phyloP scores from a whole-genome alignment of 2,888 invertebrate genomes.

The Lasioglossum morio region DNA sequence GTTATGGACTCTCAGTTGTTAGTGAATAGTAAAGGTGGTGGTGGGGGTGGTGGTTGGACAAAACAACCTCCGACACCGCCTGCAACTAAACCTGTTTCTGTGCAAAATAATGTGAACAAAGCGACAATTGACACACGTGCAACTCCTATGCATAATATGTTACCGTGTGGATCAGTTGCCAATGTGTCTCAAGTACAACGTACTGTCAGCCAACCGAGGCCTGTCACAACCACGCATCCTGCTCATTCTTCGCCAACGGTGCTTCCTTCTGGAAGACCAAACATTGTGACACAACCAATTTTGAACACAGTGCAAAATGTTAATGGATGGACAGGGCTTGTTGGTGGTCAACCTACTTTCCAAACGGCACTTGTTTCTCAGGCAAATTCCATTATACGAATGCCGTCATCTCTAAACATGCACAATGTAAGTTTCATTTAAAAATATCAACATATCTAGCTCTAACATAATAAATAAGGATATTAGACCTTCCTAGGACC shows the following conservation, averaged over 20 bases:
- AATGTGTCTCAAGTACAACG: slow-evolving; percentile 68
- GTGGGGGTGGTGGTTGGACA: slow-evolving; percentile 90
- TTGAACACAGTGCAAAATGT: slow-evolving; percentile 82
- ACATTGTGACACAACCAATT: slow-evolving; percentile 78
- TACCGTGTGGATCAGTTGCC: slow-evolving; percentile 76
- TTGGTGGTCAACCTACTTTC: slow-evolving; percentile 84
- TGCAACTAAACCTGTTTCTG: slow-evolving; percentile 77
- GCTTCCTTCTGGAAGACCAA: slow-evolving; percentile 75
- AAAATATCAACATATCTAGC: background rate
- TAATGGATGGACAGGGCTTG: slow-evolving; percentile 85
- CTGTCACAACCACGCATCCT: slow-evolving; percentile 76
- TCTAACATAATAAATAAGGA: background rate
- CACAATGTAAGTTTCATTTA: slow-evolving; percentile 80
- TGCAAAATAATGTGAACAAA: slow-evolving; percentile 79
- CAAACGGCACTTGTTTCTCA: slow-evolving; percentile 81
- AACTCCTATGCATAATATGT: slow-evolving; percentile 70
- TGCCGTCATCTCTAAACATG: slow-evolving; percentile 80
- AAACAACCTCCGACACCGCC: slow-evolving; percentile 91
- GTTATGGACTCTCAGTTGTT: slow-evolving; percentile 93
- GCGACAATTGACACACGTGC: slow-evolving; percentile 73
- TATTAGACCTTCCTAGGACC: background rate
- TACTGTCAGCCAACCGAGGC: slow-evolving; percentile 81
- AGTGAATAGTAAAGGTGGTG: slow-evolving; percentile 88
- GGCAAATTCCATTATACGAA: slow-evolving; percentile 81
- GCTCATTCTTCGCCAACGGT: slow-evolving; percentile 81